These are phyloP conservation scores for Rhea pennata DNA, from an alignment of 2,113 vertebrate species.

Conservation along the genomic window DNA sequence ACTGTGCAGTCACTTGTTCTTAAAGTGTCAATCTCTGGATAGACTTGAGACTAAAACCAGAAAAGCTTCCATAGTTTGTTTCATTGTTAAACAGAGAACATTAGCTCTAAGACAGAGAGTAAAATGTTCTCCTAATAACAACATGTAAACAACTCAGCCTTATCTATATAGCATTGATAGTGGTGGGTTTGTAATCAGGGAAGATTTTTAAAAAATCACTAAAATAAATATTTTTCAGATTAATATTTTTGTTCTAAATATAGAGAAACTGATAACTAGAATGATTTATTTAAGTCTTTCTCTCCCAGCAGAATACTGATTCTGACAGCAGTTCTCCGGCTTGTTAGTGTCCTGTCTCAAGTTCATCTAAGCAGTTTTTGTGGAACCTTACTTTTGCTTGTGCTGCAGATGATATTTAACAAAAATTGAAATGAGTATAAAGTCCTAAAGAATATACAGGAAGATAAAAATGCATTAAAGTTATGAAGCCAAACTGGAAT, in stretches of 20 bases:
- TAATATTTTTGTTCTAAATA: neutral
- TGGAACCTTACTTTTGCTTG: neutral
- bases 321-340: neutral
- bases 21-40: neutral
- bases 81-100: neutral
- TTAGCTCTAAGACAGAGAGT: neutral
- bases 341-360: neutral
- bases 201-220: neutral
- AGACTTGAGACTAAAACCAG: neutral
- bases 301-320: neutral
- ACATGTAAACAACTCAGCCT: neutral
- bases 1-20: neutral
- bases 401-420: neutral
- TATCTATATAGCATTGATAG: neutral
- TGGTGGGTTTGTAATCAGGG: neutral
- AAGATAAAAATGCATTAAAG: neutral
- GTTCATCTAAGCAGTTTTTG: neutral
- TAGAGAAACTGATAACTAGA: neutral
- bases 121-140: neutral
- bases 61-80: neutral
- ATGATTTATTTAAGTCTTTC: neutral
- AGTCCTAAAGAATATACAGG: neutral
- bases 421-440: neutral
- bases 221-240: neutral
- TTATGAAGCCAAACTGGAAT: neutral